A percentile compares a stretch with the other conserved stretches of the same genome.
These are phyloP conservation scores for Patella vulgata DNA, from an alignment of 1,140 invertebrate genomes.

Conservation along the genomic window DNA sequence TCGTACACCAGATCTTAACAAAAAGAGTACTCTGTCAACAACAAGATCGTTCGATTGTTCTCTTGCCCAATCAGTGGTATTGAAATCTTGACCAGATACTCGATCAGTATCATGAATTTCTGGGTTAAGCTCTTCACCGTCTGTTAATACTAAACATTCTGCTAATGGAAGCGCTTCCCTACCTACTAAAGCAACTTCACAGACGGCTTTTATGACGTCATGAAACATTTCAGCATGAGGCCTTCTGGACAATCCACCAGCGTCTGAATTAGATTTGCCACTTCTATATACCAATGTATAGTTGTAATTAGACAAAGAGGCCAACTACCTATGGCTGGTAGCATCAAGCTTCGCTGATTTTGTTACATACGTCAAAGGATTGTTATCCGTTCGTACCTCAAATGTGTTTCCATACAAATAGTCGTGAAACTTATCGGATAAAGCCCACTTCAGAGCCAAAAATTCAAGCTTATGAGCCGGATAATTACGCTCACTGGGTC, in stretches of 20 bases:
- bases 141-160: background rate
- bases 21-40: background rate
- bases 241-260: slow-evolving; percentile 21
- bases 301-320: slow-evolving; percentile 24
- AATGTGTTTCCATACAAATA: slow-evolving; percentile 28
- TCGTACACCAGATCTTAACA: background rate
- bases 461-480: slow-evolving; percentile 21
- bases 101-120: background rate
- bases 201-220: slow-evolving; percentile 27
- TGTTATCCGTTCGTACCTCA: slow-evolving; percentile 27
- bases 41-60: slow-evolving; percentile 1
- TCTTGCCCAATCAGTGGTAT: background rate
- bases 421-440: slow-evolving; percentile 22
- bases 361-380: slow-evolving; percentile 31
- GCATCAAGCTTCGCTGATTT: no score
- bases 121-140: background rate
- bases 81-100: no score
- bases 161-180: background rate
- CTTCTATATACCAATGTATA: slow-evolving; percentile 25
- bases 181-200: slow-evolving; percentile 10
- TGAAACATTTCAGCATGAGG: slow-evolving; percentile 23
- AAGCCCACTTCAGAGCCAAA: slow-evolving; percentile 22
- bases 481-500: slow-evolving; percentile 26
- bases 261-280: no score
- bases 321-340: slow-evolving; percentile 21